A percentile compares a stretch with the other conserved stretches of the same genome.
Conservation (phyloP, 2,113 vertebrate species). For the Myxocyprinus asiaticus region DNA sequence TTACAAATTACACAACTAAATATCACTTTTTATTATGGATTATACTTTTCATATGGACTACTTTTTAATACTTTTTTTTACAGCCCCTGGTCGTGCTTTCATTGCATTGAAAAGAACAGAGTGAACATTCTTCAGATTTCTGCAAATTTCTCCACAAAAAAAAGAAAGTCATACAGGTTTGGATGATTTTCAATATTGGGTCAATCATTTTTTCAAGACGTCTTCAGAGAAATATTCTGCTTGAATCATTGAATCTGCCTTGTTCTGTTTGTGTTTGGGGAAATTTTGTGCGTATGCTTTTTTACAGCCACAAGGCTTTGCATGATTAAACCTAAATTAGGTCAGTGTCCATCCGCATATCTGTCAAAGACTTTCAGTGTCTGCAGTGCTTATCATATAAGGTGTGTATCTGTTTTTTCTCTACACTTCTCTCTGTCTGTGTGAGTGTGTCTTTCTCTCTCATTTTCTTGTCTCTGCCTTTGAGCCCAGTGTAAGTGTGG, state of each 20-base stretch:
- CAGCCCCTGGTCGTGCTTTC: no score
- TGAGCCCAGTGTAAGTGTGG: background rate
- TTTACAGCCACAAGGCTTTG: background rate
- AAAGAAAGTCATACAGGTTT: no score
- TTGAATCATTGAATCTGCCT: no score
- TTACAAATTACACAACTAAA: no score
- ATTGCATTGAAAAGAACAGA: no score
- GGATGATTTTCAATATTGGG: background rate
- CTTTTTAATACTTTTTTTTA: no score
- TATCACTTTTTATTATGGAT: no score
- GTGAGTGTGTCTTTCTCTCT: background rate
- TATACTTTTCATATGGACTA: no score
- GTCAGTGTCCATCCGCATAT: conserved; percentile 25
- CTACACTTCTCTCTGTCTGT: conserved; percentile 7
- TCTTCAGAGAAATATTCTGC: background rate
- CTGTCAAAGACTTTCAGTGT: conserved; percentile 14
- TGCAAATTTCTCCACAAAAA: no score
- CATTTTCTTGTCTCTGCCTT: background rate
- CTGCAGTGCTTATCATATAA: conserved; percentile 1
- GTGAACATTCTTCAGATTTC: no score
- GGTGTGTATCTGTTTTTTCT: background rate
- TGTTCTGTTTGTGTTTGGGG: background rate
- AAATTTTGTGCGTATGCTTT: background rate
- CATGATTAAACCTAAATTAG: conserved; percentile 22
- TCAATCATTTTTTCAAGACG: background rate